phyloP scores from a whole-genome alignment of 92 coral and sea anemone species.

The Zoanthus solanderi region DNA sequence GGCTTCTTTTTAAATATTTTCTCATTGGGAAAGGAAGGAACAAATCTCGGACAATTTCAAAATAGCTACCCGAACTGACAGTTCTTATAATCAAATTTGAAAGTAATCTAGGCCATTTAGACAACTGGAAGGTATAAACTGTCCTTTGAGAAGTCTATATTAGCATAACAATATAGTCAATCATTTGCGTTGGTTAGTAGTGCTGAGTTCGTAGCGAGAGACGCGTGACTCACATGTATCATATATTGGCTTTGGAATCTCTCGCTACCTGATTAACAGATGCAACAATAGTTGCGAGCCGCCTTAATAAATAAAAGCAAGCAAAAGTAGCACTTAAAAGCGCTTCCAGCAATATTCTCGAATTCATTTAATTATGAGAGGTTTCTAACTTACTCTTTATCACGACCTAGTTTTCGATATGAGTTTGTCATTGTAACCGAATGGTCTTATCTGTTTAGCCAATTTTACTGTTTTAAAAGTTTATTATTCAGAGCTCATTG shows the following conservation, averaged over 20 bases:
- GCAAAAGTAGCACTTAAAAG: slow-evolving; percentile 40
- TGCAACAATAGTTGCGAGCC: slow-evolving; percentile 20
- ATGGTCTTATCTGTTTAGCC: slow-evolving; percentile 65
- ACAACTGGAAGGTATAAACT: slow-evolving; percentile 14
- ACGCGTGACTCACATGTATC: slow-evolving; percentile 33
- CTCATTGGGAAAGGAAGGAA: slow-evolving; percentile 6
- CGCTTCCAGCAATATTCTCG: slow-evolving; percentile 2
- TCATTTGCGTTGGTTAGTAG: neutral
- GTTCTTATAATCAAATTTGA: slow-evolving; percentile 18
- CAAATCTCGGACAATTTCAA: slow-evolving; percentile 22
- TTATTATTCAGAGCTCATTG: slow-evolving; percentile 56
- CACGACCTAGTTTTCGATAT: slow-evolving; percentile 1
- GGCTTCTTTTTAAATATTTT: slow-evolving; percentile 19
- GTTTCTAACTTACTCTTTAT: slow-evolving; percentile 29
- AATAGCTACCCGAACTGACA: neutral
- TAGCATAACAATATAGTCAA: slow-evolving; percentile 36
- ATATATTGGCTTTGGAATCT: slow-evolving; percentile 17
- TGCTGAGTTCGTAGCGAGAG: slow-evolving; percentile 3
- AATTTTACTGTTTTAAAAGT: slow-evolving; percentile 69
- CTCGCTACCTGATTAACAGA: slow-evolving; percentile 10
- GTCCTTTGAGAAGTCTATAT: slow-evolving; percentile 20
- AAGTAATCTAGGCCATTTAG: neutral
- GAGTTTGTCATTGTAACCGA: slow-evolving; percentile 30
- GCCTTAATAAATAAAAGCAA: slow-evolving; percentile 20
- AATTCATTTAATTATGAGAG: slow-evolving; percentile 20